phyloP scores from a whole-genome alignment of 2,797 vertebrate genomes.

The Premnoplex brunnescens region DNA sequence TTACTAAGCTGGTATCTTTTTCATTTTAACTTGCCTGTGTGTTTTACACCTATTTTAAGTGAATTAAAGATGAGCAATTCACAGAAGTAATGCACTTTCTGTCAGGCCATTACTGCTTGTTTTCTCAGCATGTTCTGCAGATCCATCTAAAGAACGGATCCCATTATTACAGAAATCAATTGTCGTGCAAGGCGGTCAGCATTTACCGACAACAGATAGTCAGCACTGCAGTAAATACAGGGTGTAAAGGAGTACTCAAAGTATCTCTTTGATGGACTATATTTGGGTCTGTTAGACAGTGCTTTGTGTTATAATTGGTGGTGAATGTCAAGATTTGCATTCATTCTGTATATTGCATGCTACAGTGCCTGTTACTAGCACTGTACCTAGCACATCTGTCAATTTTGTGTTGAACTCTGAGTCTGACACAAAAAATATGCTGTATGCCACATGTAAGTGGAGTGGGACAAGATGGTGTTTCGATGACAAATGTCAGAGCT shows the following conservation, averaged over 20 bases:
- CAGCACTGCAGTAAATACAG: background rate
- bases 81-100: background rate
- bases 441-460: background rate
- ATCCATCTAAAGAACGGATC: background rate
- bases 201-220: background rate
- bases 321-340: background rate
- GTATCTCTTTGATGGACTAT: background rate
- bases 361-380: background rate
- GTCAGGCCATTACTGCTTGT: background rate
- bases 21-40: background rate
- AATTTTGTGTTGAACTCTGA: background rate
- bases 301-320: background rate
- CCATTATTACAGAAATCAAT: slow-evolving; percentile 2
- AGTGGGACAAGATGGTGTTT: background rate
- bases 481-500: background rate
- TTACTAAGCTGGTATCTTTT: background rate
- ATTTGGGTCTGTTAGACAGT: background rate
- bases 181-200: background rate
- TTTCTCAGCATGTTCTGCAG: slow-evolving; percentile 18
- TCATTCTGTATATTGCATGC: background rate
- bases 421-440: background rate
- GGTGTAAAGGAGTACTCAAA: background rate
- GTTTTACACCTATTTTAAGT: slow-evolving; percentile 1
- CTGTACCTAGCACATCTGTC: background rate
- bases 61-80: slow-evolving; percentile 33